A percentile compares a stretch with the other conserved stretches of the same genome.
Evolutionary conservation across 2,797 vertebrate genomes (phyloP).

Genomic region (Parotocinclus haroldoi): DNA sequence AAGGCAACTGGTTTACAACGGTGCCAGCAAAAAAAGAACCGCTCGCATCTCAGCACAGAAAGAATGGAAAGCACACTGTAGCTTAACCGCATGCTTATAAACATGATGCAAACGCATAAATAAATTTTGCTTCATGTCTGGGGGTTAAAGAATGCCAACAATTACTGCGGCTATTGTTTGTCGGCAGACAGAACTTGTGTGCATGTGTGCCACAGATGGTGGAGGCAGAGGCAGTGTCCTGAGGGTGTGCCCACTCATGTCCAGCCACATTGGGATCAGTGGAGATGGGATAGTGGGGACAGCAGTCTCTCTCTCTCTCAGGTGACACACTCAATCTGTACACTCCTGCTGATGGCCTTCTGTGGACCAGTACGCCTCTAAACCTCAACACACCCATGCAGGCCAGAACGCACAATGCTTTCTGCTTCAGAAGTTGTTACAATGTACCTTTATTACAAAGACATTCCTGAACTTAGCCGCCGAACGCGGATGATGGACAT

Average conservation of each 20-base stretch:
- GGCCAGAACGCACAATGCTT: constrained; percentile 4
- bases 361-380: constrained; percentile 36
- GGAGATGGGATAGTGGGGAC: constrained; percentile 50
- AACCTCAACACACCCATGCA: constrained; percentile 19
- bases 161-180: constrained; percentile 5
- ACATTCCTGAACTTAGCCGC: constrained; percentile 47
- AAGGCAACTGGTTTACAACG: constrained; percentile 5
- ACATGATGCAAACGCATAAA: background rate
- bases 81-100: background rate
- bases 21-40: constrained; percentile 16
- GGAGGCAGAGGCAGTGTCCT: constrained; percentile 57
- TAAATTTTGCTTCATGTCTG: background rate
- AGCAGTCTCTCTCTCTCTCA: constrained; percentile 60
- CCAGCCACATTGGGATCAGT: constrained; percentile 70
- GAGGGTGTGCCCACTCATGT: constrained; percentile 59
- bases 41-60: background rate
- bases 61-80: no score
- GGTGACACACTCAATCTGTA: constrained; percentile 68
- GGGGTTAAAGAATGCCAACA: background rate
- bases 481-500: constrained; percentile 65
- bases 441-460: constrained; percentile 58
- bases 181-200: constrained; percentile 1
- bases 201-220: constrained; percentile 18
- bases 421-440: constrained; percentile 40
- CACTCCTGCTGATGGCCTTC: constrained; percentile 52